Conservation (phyloP, 2,888 invertebrate species). For the Allolobophora icterica region DNA sequence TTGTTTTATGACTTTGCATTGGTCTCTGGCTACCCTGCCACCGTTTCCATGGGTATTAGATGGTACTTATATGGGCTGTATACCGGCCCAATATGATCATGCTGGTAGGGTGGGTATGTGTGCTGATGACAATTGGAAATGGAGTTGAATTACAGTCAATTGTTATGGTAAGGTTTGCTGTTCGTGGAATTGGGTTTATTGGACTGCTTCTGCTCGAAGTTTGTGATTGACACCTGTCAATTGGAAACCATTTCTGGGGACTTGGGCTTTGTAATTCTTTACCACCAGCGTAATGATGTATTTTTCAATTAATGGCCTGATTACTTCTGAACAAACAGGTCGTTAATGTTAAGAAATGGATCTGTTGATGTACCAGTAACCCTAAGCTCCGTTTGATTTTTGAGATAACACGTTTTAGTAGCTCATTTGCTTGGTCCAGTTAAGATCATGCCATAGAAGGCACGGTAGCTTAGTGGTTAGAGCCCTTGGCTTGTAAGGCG, state of each 20-base stretch:
- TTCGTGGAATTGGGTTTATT: neutral
- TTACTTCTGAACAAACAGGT: too few species aligned
- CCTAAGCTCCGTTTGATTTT: too few species aligned
- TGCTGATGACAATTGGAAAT: neutral
- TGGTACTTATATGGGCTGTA: too few species aligned
- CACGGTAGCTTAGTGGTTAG: too few species aligned
- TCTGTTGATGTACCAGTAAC: too few species aligned
- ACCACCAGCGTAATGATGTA: neutral
- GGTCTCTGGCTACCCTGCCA: neutral
- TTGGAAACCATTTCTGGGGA: neutral
- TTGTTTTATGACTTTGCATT: neutral
- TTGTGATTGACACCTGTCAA: neutral
- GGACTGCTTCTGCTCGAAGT: neutral
- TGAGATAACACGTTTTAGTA: too few species aligned
- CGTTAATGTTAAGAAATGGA: too few species aligned
- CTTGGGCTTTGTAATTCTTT: neutral
- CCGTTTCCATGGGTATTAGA: too few species aligned
- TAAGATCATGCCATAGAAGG: too few species aligned
- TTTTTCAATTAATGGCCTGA: neutral
- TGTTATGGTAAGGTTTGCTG: neutral
- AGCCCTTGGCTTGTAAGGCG: too few species aligned
- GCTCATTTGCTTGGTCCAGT: too few species aligned
- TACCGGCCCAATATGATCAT: too few species aligned
- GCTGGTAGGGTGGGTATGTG: neutral
- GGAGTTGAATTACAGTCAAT: neutral